Percentiles rank a stretch among this genome's conserved stretches.
phyloP scores from a whole-genome alignment of 1,140 invertebrate genomes.

The Macrobrachium nipponense region DNA sequence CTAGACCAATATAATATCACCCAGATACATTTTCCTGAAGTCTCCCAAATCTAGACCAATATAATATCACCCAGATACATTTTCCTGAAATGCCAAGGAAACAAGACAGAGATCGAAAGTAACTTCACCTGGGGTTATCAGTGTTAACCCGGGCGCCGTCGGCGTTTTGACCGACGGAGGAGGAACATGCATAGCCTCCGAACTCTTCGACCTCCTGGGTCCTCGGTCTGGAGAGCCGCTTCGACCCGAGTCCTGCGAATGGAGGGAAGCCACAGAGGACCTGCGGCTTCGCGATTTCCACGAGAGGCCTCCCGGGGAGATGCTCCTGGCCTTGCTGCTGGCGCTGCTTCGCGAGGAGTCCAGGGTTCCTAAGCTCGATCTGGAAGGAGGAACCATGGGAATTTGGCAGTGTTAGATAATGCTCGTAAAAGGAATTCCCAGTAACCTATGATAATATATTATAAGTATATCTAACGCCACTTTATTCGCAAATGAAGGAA shows the following conservation, averaged over 20 bases:
- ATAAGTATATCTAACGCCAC: not conserved
- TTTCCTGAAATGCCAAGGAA: too few species aligned
- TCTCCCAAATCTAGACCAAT: too few species aligned
- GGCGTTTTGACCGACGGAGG: too few species aligned
- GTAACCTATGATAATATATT: not conserved
- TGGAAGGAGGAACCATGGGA: not conserved
- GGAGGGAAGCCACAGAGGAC: conserved; percentile 18
- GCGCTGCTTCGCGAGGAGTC: conserved; percentile 45
- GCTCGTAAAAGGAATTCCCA: not conserved
- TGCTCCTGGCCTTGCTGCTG: conserved; percentile 15
- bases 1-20: too few species aligned
- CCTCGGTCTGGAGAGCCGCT: conserved; percentile 12
- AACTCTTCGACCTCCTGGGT: too few species aligned
- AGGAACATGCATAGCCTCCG: too few species aligned
- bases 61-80: too few species aligned
- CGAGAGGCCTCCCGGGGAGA: conserved; percentile 7
- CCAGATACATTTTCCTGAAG: too few species aligned
- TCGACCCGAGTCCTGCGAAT: conserved; percentile 38
- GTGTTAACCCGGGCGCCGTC: too few species aligned
- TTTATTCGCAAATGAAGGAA: too few species aligned
- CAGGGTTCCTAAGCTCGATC: conserved; percentile 46
- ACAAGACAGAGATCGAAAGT: too few species aligned
- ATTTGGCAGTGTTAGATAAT: not conserved
- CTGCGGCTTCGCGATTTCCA: conserved; percentile 29
- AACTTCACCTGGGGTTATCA: too few species aligned